A percentile compares a stretch with the other conserved stretches of the same genome.
phyloP scores from a whole-genome alignment of 2,888 invertebrate species.

The Leptopilina syphax region DNA sequence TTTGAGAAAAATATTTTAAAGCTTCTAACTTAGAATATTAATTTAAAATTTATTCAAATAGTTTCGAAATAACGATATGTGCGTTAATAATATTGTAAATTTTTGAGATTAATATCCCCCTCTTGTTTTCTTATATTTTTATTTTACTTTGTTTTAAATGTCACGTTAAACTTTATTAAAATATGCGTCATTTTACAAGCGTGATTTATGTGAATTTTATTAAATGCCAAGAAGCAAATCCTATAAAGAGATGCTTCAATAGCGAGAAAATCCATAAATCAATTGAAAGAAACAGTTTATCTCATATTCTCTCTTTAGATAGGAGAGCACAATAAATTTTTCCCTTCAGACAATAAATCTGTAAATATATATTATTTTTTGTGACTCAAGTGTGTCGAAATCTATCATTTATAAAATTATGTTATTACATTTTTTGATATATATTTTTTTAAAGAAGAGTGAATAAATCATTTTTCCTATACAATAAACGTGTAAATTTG shows the following conservation, averaged over 20 bases:
- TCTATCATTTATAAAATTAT: background rate
- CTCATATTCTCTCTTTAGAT: constrained; percentile 11
- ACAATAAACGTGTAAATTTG: too few relatives aligned
- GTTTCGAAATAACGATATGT: too few relatives aligned
- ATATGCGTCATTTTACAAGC: background rate
- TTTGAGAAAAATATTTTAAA: too few relatives aligned
- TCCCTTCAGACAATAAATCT: constrained; percentile 2
- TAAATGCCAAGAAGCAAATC: background rate
- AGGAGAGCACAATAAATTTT: constrained; percentile 1
- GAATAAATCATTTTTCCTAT: too few relatives aligned
- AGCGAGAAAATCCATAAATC: constrained; percentile 15
- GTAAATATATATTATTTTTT: background rate
- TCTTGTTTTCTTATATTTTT: too few relatives aligned
- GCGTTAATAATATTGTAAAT: too few relatives aligned
- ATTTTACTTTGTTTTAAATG: too few relatives aligned
- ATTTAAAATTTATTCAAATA: too few relatives aligned
- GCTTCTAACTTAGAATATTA: too few relatives aligned
- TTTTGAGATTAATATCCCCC: too few relatives aligned
- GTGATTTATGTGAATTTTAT: background rate
- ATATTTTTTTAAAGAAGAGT: too few relatives aligned
- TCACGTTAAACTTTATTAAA: background rate
- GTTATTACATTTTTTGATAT: background rate
- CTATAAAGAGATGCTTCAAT: background rate
- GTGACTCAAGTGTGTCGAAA: background rate
- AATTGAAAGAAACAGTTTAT: constrained; percentile 6